Percentiles rank a stretch among this genome's conserved stretches.
phyloP scores from a whole-genome alignment of 1,140 invertebrate genomes.

The Maniola jurtina region DNA sequence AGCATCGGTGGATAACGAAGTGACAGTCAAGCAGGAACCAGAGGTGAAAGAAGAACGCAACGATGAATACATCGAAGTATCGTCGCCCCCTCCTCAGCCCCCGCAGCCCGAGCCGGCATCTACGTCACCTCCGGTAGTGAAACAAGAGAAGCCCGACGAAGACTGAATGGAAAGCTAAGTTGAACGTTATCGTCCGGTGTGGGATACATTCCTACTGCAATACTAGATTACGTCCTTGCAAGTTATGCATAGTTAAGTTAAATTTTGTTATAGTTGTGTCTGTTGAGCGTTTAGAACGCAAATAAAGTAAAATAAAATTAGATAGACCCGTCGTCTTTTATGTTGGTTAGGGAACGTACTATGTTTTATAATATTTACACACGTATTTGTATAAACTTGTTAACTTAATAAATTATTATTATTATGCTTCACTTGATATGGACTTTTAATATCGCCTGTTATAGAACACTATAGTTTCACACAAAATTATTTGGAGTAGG shows the following conservation, averaged over 20 bases:
- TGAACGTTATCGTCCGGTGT: constrained; percentile 67
- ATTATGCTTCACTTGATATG: constrained; percentile 50
- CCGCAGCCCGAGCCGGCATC: constrained; percentile 33
- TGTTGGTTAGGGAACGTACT: constrained; percentile 54
- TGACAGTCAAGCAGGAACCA: constrained; percentile 56
- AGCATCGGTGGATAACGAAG: constrained; percentile 38
- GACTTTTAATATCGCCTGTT: constrained; percentile 11
- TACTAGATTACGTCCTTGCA: constrained; percentile 75
- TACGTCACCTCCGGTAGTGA: constrained; percentile 48
- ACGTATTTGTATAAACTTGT: constrained; percentile 71
- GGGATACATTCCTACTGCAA: constrained; percentile 65
- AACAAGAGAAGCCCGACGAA: constrained; percentile 67
- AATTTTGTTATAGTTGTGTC: constrained; percentile 59
- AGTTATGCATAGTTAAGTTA: constrained; percentile 50
- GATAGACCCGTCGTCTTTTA: constrained; percentile 43
- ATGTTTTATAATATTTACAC: constrained; percentile 75
- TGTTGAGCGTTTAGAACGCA: constrained; percentile 74
- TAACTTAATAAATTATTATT: constrained; percentile 71
- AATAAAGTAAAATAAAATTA: constrained; percentile 9
- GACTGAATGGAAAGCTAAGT: constrained; percentile 42
- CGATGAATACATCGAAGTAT: constrained; percentile 71
- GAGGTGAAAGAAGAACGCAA: constrained; percentile 68
- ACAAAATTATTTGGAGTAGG: too few relatives aligned
- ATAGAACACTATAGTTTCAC: neutral
- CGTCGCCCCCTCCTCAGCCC: constrained; percentile 58